A percentile compares a stretch with the other conserved stretches of the same genome.
Evolutionary conservation across 2,113 vertebrate genomes (phyloP).

Genomic region (Ailurus styani): DNA sequence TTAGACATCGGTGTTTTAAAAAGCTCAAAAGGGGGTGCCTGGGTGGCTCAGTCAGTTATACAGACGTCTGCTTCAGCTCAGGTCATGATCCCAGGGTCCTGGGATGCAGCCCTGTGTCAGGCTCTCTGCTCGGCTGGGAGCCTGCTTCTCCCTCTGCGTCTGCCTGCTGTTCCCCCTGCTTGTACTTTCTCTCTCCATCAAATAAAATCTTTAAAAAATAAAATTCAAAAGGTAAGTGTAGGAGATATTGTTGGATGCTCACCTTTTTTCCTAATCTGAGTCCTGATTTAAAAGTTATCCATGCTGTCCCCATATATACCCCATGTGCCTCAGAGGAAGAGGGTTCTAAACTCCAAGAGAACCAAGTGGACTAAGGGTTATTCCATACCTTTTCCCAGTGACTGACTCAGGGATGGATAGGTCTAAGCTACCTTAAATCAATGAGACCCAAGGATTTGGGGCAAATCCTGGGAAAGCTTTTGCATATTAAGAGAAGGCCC

Average conservation of each 20-base stretch:
- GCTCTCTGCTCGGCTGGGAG: not conserved
- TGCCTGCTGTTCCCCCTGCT: not conserved
- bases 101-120: not conserved
- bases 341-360: not conserved
- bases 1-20: not conserved
- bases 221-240: not conserved
- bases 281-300: not conserved
- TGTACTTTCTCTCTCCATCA: not conserved
- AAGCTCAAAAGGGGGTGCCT: not conserved
- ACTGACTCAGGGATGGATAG: not conserved
- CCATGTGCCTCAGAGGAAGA: not conserved
- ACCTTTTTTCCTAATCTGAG: not conserved
- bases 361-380: not conserved
- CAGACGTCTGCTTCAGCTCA: no score
- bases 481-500: not conserved
- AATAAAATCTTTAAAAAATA: not conserved
- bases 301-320: not conserved
- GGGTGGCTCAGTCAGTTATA: not conserved
- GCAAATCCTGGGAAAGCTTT: conserved; percentile 17
- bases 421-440: not conserved
- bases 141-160: not conserved
- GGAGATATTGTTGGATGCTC: not conserved
- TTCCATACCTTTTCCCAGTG: not conserved
- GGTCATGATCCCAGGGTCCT: not conserved
- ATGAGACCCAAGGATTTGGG: not conserved